Evolutionary conservation across 2,113 vertebrate genomes (phyloP).

Genomic region (Crocuta crocuta): DNA sequence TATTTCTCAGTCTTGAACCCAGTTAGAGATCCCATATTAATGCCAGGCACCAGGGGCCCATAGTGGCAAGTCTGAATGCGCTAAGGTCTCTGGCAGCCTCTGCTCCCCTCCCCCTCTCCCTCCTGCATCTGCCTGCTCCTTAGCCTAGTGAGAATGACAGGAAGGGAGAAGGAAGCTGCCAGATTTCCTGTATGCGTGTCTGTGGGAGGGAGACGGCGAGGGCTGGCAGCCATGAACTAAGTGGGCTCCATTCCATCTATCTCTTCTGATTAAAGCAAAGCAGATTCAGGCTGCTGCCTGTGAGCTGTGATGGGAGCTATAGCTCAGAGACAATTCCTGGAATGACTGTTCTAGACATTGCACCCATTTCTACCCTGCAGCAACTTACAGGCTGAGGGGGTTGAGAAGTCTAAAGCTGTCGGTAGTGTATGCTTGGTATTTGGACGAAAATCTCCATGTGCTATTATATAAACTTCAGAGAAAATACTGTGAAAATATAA

Average conservation of each 20-base stretch:
- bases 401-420: slow-evolving; percentile 15
- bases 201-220: slow-evolving; percentile 77
- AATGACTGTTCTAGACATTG: slow-evolving; percentile 46
- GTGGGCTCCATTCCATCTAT: slow-evolving; percentile 76
- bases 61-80: slow-evolving; percentile 34
- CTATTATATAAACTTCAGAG: slow-evolving; percentile 24
- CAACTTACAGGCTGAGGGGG: neutral
- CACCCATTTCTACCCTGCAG: slow-evolving; percentile 37
- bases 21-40: neutral
- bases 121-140: slow-evolving; percentile 72
- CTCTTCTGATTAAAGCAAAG: slow-evolving; percentile 72
- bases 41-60: neutral
- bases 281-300: slow-evolving; percentile 65
- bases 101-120: neutral
- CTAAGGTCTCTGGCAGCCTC: slow-evolving; percentile 53
- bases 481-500: slow-evolving; percentile 55
- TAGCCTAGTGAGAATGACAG: slow-evolving; percentile 74
- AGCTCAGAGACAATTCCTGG: slow-evolving; percentile 56
- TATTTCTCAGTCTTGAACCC: neutral
- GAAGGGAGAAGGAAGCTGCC: slow-evolving; percentile 73
- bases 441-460: slow-evolving; percentile 4
- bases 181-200: slow-evolving; percentile 68
- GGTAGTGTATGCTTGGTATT: neutral
- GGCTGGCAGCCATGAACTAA: slow-evolving; percentile 76
- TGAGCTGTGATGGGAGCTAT: slow-evolving; percentile 44